Evolutionary conservation across 92 coral and sea anemone genomes (phyloP), one percentile per base, ranked within the genome.

Genomic region (Epizoanthus fatuus): DNA sequence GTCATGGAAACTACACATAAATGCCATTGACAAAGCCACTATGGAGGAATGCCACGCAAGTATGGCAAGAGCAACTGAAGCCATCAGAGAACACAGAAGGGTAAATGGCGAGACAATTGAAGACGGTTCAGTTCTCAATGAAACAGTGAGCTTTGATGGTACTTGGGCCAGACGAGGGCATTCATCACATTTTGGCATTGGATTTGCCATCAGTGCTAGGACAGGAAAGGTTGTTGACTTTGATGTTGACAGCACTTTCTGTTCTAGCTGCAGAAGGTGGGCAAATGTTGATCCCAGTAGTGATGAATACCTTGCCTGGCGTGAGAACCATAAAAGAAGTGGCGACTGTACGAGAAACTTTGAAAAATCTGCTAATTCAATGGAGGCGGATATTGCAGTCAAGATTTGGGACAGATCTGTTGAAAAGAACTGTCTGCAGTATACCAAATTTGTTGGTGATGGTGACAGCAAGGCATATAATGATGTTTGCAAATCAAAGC

Each of bases 121-220:
- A 40, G 44, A 40, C 5, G 44, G 44, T 40, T 40, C 44, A 40
- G 44, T 40, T 40, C 4, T 40, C 44, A 40, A 40, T 40, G 44
- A 40, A 40, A 40, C 44, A 40, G 74, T 69, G 7, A 69, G 74
- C 14, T 69, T 9, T 69, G 74, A 69, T 69, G 74, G 74, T 12
- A 72, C 62, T 3, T 72, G 63, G 79, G 79, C 79, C 45, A 72
- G 79, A n/a, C 63, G 79, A 72, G 63, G 63, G 19, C 79, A 72
- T 72, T 72, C 63, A 25, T 51, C 63, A 44, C 63, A 72, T 72
- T 72, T 52, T 72, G 79, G 63, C 15, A 40, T 54, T 7, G 79
- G 63, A 20, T 52, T 73, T 73, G 79, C 79, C 37, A 73, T 69
- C 74, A 69, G 74, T 51, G 45, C 32, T 40, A 44, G 22, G 19